phyloP scores from a whole-genome alignment of 2,888 invertebrate species.

The Acrobasis consociella region DNA sequence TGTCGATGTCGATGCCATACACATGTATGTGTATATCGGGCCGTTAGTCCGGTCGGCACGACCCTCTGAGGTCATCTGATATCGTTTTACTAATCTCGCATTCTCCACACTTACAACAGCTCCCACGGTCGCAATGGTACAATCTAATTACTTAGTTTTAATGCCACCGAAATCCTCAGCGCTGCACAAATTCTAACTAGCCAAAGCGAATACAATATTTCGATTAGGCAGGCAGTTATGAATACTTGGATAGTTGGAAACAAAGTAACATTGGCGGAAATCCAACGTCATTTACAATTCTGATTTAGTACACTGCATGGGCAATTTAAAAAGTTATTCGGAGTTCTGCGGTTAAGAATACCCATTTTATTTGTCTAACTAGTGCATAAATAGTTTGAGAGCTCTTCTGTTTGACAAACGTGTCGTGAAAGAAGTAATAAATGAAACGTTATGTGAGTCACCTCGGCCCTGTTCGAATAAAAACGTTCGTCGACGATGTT shows the following conservation, averaged over 20 bases:
- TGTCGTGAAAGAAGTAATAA: constrained; percentile 42
- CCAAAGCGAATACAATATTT: constrained; percentile 50
- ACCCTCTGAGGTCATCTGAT: constrained; percentile 64
- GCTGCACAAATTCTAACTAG: constrained; percentile 29
- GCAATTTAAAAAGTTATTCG: constrained; percentile 58
- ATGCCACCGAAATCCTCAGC: constrained; percentile 38
- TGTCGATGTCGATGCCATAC: constrained; percentile 45
- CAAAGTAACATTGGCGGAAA: constrained; percentile 72
- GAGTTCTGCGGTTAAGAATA: constrained; percentile 41
- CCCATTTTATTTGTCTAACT: constrained; percentile 37
- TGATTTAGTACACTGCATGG: constrained; percentile 66
- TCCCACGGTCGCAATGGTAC: constrained; percentile 44
- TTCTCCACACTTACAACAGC: constrained; percentile 59
- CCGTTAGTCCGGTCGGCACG: constrained; percentile 40
- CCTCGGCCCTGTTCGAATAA: constrained; percentile 43
- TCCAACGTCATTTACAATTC: constrained; percentile 73
- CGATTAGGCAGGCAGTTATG: constrained; percentile 58
- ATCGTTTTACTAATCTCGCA: constrained; percentile 65
- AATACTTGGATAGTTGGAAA: constrained; percentile 60
- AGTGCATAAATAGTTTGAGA: constrained; percentile 37
- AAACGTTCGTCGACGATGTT: constrained; percentile 55
- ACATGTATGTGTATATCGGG: constrained; percentile 39
- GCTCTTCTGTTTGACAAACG: constrained; percentile 48
- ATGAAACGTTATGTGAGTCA: constrained; percentile 52
- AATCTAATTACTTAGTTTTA: constrained; percentile 53